Evolutionary conservation across 2,797 vertebrate genomes (phyloP).

Genomic region (Sylvia borin): DNA sequence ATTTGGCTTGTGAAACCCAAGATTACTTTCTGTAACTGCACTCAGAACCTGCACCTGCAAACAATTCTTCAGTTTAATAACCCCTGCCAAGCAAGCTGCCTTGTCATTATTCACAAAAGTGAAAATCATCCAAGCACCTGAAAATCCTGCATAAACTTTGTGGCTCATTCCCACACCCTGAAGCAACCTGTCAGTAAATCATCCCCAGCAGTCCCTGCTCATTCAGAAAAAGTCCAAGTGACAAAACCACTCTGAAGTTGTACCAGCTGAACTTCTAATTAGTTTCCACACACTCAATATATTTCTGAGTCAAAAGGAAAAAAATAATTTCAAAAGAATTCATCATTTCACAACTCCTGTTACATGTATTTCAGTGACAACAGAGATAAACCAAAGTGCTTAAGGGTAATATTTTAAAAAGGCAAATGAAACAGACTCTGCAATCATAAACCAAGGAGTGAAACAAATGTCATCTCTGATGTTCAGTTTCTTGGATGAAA

Average conservation of each 20-base stretch:
- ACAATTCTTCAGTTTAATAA: slow-evolving; percentile 7
- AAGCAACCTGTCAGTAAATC: background rate
- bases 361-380: background rate
- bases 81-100: background rate
- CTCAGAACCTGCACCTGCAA: background rate
- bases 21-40: slow-evolving; percentile 11
- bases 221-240: background rate
- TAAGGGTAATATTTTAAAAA: background rate
- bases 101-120: background rate
- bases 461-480: background rate
- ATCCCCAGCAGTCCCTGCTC: background rate
- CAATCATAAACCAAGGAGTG: background rate
- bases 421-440: background rate
- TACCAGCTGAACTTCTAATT: background rate
- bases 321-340: background rate
- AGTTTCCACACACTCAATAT: background rate
- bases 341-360: background rate
- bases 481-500: background rate
- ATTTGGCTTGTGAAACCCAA: slow-evolving; percentile 44
- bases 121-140: background rate
- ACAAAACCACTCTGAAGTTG: background rate
- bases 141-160: background rate
- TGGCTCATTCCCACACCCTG: background rate
- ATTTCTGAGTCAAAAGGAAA: background rate
- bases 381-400: background rate